Evolutionary conservation across 2,797 vertebrate species (phyloP), one percentile per base, ranked within the genome.

Genomic region (Acridotheres tristis): DNA sequence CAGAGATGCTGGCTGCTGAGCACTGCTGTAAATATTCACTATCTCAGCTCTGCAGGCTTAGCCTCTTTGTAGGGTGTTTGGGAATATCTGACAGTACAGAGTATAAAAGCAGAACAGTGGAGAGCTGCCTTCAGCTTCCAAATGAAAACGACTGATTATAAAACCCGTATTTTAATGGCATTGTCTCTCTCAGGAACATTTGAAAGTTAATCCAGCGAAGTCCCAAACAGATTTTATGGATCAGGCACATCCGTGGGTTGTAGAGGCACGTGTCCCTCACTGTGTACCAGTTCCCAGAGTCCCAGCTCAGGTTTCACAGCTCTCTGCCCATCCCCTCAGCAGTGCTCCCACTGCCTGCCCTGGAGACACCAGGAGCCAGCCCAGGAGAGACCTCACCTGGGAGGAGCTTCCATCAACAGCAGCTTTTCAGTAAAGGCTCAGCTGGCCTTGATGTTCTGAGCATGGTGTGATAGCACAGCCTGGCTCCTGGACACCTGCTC

Each of bases 1-100:
- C 78, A 81, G 89, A 87, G 84, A 85, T 77, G 67, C 42, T 89
- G 77, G 74, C 55, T 80, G 72, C 68, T 88, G 80, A 91, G 27
- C 58, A 29, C 48, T 45, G 71, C 47, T 89, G 90, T 83, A 90
- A 96, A 93, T 88, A 73, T 72, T 90, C 84, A 65, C 75, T 89
- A 69, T 80, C 88, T 95, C 78, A 50, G 82, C 51, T 93, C 66
- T 75, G 79, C 89, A 90, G 80, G 84, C 69, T 92, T 51, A 45
- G 62, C 29, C n/a, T 74, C 69, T 90, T 93, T 74, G 65, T 78
- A 38, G 84, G 38, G 42, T 94, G 65, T 80, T 92, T 89, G 90
- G 89, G 88, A 95, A 89, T 89, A 92, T 83, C 72, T 72, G 78
- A 75, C 72, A 71, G 38, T 2, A 27, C 42, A 67, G 67, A 53